Percentiles rank a stretch among this genome's conserved stretches.
phyloP scores from a whole-genome alignment of 2,888 invertebrate genomes.

The Pyrocoelia pectoralis region DNA sequence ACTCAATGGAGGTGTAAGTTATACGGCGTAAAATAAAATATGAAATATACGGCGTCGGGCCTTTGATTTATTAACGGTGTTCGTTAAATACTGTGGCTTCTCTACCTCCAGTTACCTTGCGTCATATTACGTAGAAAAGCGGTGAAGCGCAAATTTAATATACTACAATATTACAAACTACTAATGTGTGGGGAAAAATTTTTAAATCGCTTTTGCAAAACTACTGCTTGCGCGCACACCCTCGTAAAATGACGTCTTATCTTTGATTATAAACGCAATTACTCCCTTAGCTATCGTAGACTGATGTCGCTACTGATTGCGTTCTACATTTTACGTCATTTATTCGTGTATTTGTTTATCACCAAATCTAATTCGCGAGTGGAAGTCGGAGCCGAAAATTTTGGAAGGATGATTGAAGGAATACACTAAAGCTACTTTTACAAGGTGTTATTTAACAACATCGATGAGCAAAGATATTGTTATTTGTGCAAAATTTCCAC shows the following conservation, averaged over 20 bases:
- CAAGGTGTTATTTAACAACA: no score
- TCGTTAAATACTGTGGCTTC: constrained; percentile 54
- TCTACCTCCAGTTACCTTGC: constrained; percentile 35
- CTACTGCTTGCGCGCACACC: background rate
- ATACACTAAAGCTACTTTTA: no score
- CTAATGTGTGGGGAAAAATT: constrained; percentile 21
- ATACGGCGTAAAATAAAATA: constrained; percentile 57
- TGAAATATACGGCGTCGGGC: constrained; percentile 57
- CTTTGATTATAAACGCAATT: constrained; percentile 54
- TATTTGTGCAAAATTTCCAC: no score
- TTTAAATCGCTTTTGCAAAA: constrained; percentile 17
- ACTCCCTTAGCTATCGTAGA: constrained; percentile 59
- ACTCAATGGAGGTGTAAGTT: constrained; percentile 56
- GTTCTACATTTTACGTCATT: constrained; percentile 43
- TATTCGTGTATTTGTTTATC: constrained; percentile 7
- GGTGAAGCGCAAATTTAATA: constrained; percentile 26
- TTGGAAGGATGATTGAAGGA: no score
- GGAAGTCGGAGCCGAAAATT: no score
- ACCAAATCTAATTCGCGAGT: background rate
- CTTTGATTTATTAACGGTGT: constrained; percentile 59
- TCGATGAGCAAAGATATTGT: no score
- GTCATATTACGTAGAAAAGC: constrained; percentile 31
- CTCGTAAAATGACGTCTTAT: constrained; percentile 28
- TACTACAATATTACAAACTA: constrained; percentile 25
- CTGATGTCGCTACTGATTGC: constrained; percentile 58